phyloP scores from a whole-genome alignment of 2,888 invertebrate species.

The Osmoderma eremita region DNA sequence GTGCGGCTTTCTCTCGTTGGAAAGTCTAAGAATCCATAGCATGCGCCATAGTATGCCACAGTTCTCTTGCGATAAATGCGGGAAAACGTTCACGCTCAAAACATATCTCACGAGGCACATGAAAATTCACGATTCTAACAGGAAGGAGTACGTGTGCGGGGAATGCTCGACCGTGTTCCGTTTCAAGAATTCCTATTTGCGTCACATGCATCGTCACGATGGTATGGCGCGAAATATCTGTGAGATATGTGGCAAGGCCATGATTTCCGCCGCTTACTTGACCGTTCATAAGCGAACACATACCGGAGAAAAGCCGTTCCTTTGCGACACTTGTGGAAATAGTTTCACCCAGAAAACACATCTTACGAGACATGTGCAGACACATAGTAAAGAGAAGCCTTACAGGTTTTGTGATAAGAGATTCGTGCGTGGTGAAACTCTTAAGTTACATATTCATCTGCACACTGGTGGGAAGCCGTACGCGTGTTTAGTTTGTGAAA shows the following conservation, averaged over 20 bases:
- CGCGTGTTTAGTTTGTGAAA: conserved; percentile 66
- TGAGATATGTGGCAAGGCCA: conserved; percentile 37
- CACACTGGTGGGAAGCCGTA: conserved; percentile 67
- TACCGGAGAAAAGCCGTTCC: conserved; percentile 64
- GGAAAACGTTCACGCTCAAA: conserved; percentile 57
- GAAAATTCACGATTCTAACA: conserved; percentile 52
- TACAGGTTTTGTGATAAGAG: conserved; percentile 67
- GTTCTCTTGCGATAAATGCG: conserved; percentile 58
- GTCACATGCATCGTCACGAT: conserved; percentile 42
- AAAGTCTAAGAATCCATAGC: conserved; percentile 41
- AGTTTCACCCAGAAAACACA: conserved; percentile 65
- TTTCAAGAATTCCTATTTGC: conserved; percentile 60
- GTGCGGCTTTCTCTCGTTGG: conserved; percentile 49
- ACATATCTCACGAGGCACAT: conserved; percentile 29
- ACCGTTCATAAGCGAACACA: conserved; percentile 39
- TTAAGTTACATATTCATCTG: conserved; percentile 65
- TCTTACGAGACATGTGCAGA: conserved; percentile 56
- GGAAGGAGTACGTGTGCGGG: conserved; percentile 66
- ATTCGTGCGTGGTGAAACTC: conserved; percentile 65
- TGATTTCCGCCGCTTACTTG: conserved; percentile 29
- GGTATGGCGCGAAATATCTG: conserved; percentile 52
- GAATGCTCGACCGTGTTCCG: conserved; percentile 66
- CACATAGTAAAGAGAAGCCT: conserved; percentile 57
- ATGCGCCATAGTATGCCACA: conserved; percentile 48
- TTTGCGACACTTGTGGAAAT: conserved; percentile 67